These are phyloP conservation scores for Arctopsyche grandis DNA, from an alignment of 1,140 invertebrate species.

Conservation along the genomic window DNA sequence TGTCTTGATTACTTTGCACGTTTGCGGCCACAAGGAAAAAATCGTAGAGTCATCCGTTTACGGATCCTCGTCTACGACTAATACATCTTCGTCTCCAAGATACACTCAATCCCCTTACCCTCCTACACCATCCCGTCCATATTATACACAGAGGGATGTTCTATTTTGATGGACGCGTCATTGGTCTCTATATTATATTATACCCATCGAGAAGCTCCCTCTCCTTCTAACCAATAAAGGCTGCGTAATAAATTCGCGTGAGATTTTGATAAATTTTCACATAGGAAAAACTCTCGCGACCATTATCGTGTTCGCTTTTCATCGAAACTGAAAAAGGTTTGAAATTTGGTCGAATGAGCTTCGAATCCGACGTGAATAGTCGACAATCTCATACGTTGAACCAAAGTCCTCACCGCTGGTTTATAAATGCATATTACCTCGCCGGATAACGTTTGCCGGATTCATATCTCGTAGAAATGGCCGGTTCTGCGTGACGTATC, in stretches of 20 bases:
- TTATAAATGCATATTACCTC: constrained; percentile 53
- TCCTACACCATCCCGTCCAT: too few relatives aligned
- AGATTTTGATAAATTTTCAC: not conserved
- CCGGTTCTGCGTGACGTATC: not conserved
- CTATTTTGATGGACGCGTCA: constrained; percentile 21
- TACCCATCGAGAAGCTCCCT: not conserved
- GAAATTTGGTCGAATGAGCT: too few relatives aligned
- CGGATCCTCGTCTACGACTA: constrained; percentile 1
- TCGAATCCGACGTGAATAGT: too few relatives aligned
- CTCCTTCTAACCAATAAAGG: not conserved
- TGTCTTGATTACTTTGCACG: constrained; percentile 30
- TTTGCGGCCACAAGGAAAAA: constrained; percentile 5
- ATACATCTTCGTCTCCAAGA: constrained; percentile 21
- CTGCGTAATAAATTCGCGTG: constrained; percentile 9
- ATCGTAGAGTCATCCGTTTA: constrained; percentile 26
- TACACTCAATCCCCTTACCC: not conserved
- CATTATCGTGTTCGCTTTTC: too few relatives aligned
- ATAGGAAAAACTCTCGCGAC: not conserved
- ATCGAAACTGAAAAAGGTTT: too few relatives aligned
- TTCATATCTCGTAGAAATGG: constrained; percentile 44
- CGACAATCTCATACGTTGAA: not conserved
- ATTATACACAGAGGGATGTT: not conserved
- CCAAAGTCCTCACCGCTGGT: not conserved
- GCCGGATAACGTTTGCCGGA: constrained; percentile 38
- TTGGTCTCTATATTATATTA: not conserved